Percentiles rank a stretch among this genome's conserved stretches.
phyloP scores from a whole-genome alignment of 2,113 vertebrate genomes.

The Phodopus roborovskii region DNA sequence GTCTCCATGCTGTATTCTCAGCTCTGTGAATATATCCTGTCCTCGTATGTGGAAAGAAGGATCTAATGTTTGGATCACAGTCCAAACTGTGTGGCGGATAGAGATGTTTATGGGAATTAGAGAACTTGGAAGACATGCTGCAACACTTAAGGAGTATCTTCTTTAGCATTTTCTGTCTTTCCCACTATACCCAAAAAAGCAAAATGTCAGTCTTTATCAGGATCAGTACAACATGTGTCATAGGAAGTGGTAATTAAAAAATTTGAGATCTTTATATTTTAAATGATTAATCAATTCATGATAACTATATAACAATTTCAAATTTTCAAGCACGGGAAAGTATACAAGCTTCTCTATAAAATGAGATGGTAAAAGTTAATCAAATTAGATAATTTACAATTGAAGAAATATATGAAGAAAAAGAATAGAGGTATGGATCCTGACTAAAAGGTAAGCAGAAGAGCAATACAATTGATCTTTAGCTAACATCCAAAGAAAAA shows the following conservation, averaged over 20 bases:
- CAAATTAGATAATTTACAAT: conserved; percentile 49
- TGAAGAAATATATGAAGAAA: background rate
- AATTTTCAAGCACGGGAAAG: conserved; percentile 52
- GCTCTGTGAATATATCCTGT: conserved; percentile 11
- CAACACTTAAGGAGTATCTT: background rate
- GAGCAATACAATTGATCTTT: conserved; percentile 47
- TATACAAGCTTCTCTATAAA: conserved; percentile 72
- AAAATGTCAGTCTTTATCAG: background rate
- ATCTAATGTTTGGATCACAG: background rate
- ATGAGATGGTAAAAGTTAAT: conserved; percentile 42
- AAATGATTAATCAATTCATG: conserved; percentile 63
- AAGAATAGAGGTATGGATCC: conserved; percentile 49
- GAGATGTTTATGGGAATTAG: background rate
- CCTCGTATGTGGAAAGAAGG: background rate
- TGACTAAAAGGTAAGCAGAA: background rate
- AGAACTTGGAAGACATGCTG: background rate
- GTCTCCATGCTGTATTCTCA: background rate
- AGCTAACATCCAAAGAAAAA: conserved; percentile 51
- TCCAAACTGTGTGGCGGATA: background rate
- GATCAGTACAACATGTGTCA: background rate
- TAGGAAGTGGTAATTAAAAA: background rate
- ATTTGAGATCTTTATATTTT: background rate
- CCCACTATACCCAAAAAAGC: conserved; percentile 35
- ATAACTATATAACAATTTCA: conserved; percentile 58
- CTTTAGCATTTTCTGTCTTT: background rate